A percentile compares a stretch with the other conserved stretches of the same genome.
Conservation (phyloP, 2,888 invertebrate species). For the Seira sanloemensis region DNA sequence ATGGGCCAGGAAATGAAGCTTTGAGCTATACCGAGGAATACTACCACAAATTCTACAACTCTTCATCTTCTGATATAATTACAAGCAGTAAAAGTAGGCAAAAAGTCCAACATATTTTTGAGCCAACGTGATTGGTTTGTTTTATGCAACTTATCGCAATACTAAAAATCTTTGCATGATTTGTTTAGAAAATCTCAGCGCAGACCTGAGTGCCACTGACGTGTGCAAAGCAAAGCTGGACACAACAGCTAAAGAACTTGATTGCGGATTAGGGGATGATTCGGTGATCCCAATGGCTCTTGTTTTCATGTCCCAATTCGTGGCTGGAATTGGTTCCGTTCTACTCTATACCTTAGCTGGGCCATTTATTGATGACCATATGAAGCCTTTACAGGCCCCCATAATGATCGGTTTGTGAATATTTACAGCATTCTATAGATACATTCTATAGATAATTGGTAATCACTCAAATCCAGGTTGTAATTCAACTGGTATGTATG, state of each 20-base stretch:
- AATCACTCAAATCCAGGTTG: too few relatives aligned
- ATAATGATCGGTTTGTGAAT: conserved; percentile 78
- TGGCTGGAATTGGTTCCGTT: conserved; percentile 83
- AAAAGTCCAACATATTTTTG: too few relatives aligned
- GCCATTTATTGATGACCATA: conserved; percentile 83
- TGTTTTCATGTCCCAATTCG: conserved; percentile 82
- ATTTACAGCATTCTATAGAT: conserved; percentile 73
- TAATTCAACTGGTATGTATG: conserved; percentile 68
- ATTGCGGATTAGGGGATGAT: conserved; percentile 76
- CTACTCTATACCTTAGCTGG: conserved; percentile 82
- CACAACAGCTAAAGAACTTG: conserved; percentile 67
- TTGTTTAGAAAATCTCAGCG: conserved; percentile 36
- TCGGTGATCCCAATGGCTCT: conserved; percentile 76
- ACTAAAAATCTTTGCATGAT: too few relatives aligned
- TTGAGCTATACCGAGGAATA: conserved; percentile 80
- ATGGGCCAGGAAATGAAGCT: conserved; percentile 83
- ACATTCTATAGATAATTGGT: too few relatives aligned
- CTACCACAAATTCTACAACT: conserved; percentile 76
- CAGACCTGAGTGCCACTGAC: conserved; percentile 25
- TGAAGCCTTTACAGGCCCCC: conserved; percentile 82
- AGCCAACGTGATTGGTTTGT: too few relatives aligned
- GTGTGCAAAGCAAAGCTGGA: conserved; percentile 19
- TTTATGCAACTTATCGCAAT: too few relatives aligned
- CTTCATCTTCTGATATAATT: conserved; percentile 37
- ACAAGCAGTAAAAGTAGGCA: too few relatives aligned